Percentiles rank a stretch among this genome's conserved stretches.
These are phyloP conservation scores for Macaria liturata DNA, from an alignment of 2,888 invertebrate genomes.

Conservation along the genomic window DNA sequence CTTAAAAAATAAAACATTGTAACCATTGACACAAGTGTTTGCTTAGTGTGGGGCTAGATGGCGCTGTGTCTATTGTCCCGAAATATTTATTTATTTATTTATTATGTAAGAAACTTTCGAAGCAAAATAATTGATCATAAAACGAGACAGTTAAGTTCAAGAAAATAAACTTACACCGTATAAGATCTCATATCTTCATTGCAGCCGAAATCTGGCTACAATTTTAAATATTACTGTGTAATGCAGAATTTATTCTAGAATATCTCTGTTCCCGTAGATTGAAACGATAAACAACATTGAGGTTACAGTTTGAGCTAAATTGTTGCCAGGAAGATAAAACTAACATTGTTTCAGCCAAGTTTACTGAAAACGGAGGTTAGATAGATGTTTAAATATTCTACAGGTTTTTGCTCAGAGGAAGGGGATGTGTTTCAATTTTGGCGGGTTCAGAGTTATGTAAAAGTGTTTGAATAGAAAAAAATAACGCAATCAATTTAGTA, in stretches of 20 bases:
- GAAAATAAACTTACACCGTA: neutral
- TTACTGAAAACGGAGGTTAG: slow-evolving; percentile 3
- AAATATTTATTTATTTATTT: too few species aligned
- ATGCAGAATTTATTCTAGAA: neutral
- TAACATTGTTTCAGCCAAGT: slow-evolving; percentile 7
- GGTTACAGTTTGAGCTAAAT: too few species aligned
- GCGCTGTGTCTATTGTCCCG: too few species aligned
- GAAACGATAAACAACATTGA: neutral
- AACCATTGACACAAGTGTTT: too few species aligned
- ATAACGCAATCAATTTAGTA: too few species aligned
- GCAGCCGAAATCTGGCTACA: neutral
- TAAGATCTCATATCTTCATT: neutral
- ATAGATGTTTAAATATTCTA: slow-evolving; percentile 9
- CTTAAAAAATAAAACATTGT: too few species aligned
- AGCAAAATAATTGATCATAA: too few species aligned
- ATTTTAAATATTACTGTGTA: neutral
- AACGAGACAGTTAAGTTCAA: neutral
- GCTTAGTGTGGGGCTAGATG: too few species aligned
- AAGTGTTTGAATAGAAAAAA: too few species aligned
- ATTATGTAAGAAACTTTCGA: too few species aligned
- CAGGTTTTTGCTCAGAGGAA: neutral
- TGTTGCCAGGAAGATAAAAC: slow-evolving; percentile 3
- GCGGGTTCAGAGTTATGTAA: too few species aligned
- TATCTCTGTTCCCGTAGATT: neutral
- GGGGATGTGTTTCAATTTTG: too few species aligned